phyloP scores from a whole-genome alignment of 2,113 vertebrate genomes.

The Raja brachyura region DNA sequence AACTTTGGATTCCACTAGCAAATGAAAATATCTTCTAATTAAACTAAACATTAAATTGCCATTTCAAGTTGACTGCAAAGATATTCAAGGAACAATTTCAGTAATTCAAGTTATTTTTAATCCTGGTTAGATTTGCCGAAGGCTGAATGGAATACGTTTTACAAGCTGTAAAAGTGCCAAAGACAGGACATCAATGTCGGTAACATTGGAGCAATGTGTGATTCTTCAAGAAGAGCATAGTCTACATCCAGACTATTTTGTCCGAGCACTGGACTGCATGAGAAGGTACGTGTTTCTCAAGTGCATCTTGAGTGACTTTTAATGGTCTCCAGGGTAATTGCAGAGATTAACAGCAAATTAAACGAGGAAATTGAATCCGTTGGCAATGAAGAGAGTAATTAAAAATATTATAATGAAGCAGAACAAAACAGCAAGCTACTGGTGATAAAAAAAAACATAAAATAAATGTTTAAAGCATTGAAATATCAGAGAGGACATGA shows the following conservation, averaged over 20 bases:
- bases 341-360: neutral
- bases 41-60: neutral
- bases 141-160: constrained; percentile 89
- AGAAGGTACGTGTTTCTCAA: constrained; percentile 67
- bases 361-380: neutral
- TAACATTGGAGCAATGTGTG: constrained; percentile 90
- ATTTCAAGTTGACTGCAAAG: neutral
- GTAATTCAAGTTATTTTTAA: constrained; percentile 10
- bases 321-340: neutral
- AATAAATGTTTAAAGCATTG: neutral
- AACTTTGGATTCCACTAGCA: neutral
- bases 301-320: neutral
- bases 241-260: constrained; percentile 88
- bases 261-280: constrained; percentile 90
- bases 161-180: constrained; percentile 99
- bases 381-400: neutral
- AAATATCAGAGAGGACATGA: neutral
- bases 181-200: constrained; percentile 96
- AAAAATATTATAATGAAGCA: neutral
- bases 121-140: constrained; percentile 77
- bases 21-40: neutral
- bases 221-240: constrained; percentile 89
- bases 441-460: neutral
- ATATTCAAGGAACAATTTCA: neutral
- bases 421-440: neutral